These are phyloP conservation scores for Neosilurus hyrtlii DNA, from an alignment of 2,797 vertebrate species.

Conservation along the genomic window DNA sequence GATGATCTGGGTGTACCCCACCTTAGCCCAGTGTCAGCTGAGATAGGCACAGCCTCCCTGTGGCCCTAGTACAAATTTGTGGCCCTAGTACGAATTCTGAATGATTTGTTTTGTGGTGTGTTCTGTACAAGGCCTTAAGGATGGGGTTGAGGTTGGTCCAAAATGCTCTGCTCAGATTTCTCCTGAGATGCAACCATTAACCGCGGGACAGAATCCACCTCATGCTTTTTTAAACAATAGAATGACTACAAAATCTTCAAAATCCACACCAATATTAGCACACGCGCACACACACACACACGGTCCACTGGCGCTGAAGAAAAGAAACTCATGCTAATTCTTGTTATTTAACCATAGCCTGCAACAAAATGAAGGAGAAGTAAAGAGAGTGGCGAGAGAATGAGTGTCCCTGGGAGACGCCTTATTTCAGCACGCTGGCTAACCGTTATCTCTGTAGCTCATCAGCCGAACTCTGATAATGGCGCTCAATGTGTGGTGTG, in stretches of 20 bases:
- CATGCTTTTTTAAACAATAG: not conserved
- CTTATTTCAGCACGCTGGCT: slow-evolving; percentile 40
- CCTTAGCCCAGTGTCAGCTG: too few species aligned
- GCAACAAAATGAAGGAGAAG: not conserved
- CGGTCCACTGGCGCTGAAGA: not conserved
- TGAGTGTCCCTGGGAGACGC: slow-evolving; percentile 19
- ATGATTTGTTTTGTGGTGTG: not conserved
- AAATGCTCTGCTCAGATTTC: not conserved
- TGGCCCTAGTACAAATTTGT: too few species aligned
- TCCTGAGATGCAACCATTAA: not conserved
- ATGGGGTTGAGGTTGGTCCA: not conserved
- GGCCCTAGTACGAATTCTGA: not conserved
- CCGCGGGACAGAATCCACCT: not conserved
- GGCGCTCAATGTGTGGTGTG: slow-evolving; percentile 43
- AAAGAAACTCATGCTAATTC: not conserved
- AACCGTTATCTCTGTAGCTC: slow-evolving; percentile 46
- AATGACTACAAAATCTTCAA: not conserved
- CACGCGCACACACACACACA: not conserved
- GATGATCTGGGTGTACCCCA: too few species aligned
- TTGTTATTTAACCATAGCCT: not conserved
- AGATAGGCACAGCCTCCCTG: too few species aligned
- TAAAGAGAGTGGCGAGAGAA: not conserved
- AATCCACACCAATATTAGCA: not conserved
- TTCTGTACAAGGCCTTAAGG: not conserved
- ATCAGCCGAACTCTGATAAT: slow-evolving; percentile 49